These are phyloP conservation scores for Dilophus febrilis DNA, from an alignment of 2,888 invertebrate species.

Conservation along the genomic window DNA sequence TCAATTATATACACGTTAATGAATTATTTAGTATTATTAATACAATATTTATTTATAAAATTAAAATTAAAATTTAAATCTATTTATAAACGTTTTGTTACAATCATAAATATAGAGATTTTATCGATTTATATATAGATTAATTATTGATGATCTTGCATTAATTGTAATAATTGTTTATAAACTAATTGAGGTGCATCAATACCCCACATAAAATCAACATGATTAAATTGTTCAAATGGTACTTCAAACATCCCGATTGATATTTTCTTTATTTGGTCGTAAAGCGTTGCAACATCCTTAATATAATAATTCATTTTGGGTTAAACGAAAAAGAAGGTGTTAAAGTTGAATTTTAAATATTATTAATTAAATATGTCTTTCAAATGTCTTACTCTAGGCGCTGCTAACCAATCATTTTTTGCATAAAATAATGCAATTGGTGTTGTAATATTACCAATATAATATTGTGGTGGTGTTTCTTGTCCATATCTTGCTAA, in stretches of 20 bases:
- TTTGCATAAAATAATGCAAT: conserved; percentile 46
- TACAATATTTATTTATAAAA: too few species aligned
- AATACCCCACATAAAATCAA: conserved; percentile 51
- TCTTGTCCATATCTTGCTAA: conserved; percentile 31
- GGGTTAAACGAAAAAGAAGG: conserved; percentile 3
- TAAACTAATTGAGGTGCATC: conserved; percentile 44
- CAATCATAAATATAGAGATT: too few species aligned
- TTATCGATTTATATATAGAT: too few species aligned
- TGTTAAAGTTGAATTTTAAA: neutral
- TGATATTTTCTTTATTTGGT: conserved; percentile 33
- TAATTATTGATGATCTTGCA: too few species aligned
- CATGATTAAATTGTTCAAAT: conserved; percentile 46
- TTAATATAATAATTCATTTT: too few species aligned
- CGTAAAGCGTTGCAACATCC: conserved; percentile 40
- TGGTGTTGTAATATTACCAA: conserved; percentile 29
- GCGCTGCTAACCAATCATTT: conserved; percentile 57
- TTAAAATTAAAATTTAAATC: too few species aligned
- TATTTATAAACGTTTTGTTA: too few species aligned
- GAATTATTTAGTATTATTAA: too few species aligned
- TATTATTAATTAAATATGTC: neutral
- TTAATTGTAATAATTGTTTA: conserved; percentile 27
- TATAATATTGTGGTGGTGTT: conserved; percentile 36
- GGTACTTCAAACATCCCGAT: conserved; percentile 42
- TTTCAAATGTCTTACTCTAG: conserved; percentile 23
- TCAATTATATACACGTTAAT: too few species aligned